Conservation (phyloP, 1,140 invertebrate species). For the Ostrea edulis region DNA sequence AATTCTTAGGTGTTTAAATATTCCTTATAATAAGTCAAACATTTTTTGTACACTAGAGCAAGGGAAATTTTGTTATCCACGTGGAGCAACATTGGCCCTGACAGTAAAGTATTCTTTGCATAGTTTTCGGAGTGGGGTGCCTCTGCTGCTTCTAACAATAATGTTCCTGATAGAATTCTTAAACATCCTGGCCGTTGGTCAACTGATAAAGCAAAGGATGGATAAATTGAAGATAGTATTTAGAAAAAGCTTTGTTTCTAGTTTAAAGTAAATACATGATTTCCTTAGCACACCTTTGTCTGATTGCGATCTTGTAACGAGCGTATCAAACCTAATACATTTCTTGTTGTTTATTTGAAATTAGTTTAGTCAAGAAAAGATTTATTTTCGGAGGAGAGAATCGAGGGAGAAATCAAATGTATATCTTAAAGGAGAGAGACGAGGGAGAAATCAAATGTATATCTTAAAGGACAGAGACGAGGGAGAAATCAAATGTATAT, state of each 20-base stretch:
- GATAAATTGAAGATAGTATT: constrained; percentile 40
- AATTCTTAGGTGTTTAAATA: constrained; percentile 8
- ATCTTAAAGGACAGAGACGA: no score
- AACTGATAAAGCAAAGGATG: constrained; percentile 48
- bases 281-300: neutral
- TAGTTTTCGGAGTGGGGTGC: constrained; percentile 42
- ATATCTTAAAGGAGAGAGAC: no score
- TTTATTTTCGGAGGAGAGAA: constrained; percentile 51
- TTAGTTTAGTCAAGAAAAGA: constrained; percentile 40
- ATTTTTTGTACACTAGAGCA: constrained; percentile 41
- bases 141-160: neutral
- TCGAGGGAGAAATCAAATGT: no score
- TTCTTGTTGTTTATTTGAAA: constrained; percentile 37
- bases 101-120: constrained; percentile 37
- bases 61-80: constrained; percentile 30
- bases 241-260: constrained; percentile 31
- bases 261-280: neutral
- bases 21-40: constrained; percentile 10
- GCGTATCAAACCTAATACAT: constrained; percentile 19
- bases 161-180: constrained; percentile 35
- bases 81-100: constrained; percentile 14
- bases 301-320: constrained; percentile 44
- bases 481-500: no score
- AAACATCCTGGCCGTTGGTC: constrained; percentile 44
- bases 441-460: no score